Evolutionary conservation across 2,888 invertebrate genomes (phyloP), one percentile per base, ranked within the genome.

Genomic region (Netelia melanura): DNA sequence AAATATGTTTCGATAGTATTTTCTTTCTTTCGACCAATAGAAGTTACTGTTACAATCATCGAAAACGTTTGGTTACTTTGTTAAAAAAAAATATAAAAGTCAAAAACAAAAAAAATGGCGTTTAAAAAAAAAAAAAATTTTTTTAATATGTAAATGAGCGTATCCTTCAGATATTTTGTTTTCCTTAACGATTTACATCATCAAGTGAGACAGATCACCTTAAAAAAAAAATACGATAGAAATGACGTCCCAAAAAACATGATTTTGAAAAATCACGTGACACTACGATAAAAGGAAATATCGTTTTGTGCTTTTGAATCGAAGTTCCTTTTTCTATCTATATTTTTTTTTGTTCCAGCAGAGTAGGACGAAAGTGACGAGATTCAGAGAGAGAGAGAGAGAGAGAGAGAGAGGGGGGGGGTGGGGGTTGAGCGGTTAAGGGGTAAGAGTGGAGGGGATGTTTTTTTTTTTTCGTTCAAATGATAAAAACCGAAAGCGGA

Each of bases 401-500:
- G 56, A 62, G 61, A 17, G 72, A 77, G 17, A 54, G 56, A 62
- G 61, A 17, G 72, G 72, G 17, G 44, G 21, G 9, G 72, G 43
- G 52, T 2, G 64, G 62, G 17, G 67, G 62, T n/a, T 25, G 38
- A 38, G 38, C 10, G 62, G 54, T 56, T 21, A 56, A 17, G 9
- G 72, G 43, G 58, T 68, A 54, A 17, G 72, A 77, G 21, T 44
- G 10, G 58, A 52, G n/a, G 71, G 17, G 17, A 38, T 61, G 64
- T n/a, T 38, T 48, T 67, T 48, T 67, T 48, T 48, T 67, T 21
- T 52, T 56, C 52, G 48, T 58, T 62, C 70, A 83, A 17, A 52
- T 79, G 67, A 82, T 52, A 58, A 48, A 84, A 86, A 81, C 81
- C 74, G 68, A 75, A 84, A 84, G 81, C 86, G 81, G 56, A 76